Base-by-base conservation (phyloP, 35 echinoderm and acorn worm genomes). In the Apostichopus californicus region DNA sequence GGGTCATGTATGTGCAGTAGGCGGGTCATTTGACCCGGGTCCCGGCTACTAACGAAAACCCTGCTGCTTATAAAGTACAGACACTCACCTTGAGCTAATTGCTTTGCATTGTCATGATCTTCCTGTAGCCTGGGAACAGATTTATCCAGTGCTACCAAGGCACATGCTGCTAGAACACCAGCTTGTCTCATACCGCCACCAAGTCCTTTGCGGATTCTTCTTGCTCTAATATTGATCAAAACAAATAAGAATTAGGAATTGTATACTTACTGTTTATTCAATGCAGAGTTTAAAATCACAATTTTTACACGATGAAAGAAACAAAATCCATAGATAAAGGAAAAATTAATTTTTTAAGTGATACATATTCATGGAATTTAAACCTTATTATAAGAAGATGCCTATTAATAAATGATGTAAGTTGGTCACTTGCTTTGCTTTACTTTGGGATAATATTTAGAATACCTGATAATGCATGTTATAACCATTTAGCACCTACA, bases 141-240 rank as follows among this genome's bases (percentile, higher is more conserved):
- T 63, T 95, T 96, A 54, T 98, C 97, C 26, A 98, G 71, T 17
- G 93, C 94, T 23, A 98, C 89, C 75, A 98, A 65, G 17, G 85
- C 97, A 24, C 95, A 95, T 9, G 97, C 97, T 28, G 97, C 97
- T 18, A 98, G 83, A 9, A 98, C 79, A 84, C 97, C 97, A 85
- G 79, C 91, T 89, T 98, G 97, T 20, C 97, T 79, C 97, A 98
- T 98, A 11, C 97, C 97, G 9, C 97, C 97, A 75, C 97, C 97
- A 2, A 98, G 78, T 5, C 83, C 97, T 75, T 98, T 98, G 73
- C 95, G 93, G 91, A 93, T 91, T 65, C 94, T 90, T 5, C 66
- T 56, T 8, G 91, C 93, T 55, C 93, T 95, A 77, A 52, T 6
- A 54, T 61, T 12, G n/a, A 21, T 57, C 72, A 87, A 87, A 17